These are phyloP conservation scores for Harpegnathos saltator DNA, from an alignment of 1,140 invertebrate genomes.

Conservation along the genomic window DNA sequence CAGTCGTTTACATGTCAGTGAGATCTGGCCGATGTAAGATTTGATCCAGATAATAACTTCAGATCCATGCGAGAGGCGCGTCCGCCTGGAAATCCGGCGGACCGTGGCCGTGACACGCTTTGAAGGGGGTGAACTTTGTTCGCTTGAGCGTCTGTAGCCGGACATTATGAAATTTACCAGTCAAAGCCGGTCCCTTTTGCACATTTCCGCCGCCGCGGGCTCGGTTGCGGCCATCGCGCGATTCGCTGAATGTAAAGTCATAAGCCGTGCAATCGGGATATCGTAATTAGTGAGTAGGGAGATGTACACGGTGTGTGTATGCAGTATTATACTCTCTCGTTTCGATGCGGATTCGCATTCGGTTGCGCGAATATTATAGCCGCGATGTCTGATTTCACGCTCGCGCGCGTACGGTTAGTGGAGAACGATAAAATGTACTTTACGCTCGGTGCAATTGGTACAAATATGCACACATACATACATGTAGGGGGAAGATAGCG, in stretches of 20 bases:
- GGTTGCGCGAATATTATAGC: too few relatives aligned
- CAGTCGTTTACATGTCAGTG: too few relatives aligned
- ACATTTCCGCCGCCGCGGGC: background rate
- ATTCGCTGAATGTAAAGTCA: conserved; percentile 15
- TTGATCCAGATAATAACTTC: too few relatives aligned
- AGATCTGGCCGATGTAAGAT: too few relatives aligned
- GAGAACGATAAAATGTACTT: conserved; percentile 26
- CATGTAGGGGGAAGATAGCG: background rate
- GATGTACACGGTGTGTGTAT: background rate
- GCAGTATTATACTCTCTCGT: too few relatives aligned
- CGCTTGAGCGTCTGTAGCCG: background rate
- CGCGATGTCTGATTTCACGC: background rate
- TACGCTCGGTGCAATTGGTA: conserved; percentile 10
- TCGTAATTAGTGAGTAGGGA: conserved; percentile 17
- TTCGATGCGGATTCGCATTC: too few relatives aligned
- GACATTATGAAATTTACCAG: conserved; percentile 14
- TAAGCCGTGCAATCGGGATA: conserved; percentile 39
- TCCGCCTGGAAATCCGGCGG: too few relatives aligned
- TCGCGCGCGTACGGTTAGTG: background rate
- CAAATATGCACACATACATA: too few relatives aligned
- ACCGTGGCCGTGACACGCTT: background rate
- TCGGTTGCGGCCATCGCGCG: conserved; percentile 18
- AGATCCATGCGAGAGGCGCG: too few relatives aligned
- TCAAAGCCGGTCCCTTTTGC: conserved; percentile 12
- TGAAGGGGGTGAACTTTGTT: conserved; percentile 40